A percentile compares a stretch with the other conserved stretches of the same genome.
Conservation (phyloP, 1,140 invertebrate genomes). For the Pseudachorutes palmiensis region DNA sequence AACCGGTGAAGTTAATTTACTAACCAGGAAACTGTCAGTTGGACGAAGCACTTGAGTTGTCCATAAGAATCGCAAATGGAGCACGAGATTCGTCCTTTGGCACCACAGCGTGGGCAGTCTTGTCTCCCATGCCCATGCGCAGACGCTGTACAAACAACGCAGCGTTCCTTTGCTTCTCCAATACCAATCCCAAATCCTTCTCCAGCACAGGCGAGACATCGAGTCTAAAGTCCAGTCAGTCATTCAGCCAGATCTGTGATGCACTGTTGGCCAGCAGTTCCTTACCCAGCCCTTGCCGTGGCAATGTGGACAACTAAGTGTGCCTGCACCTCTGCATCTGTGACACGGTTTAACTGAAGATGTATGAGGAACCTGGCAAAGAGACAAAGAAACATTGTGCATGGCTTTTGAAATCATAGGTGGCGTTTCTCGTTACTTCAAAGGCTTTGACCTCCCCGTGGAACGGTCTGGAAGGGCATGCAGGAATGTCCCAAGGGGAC, state of each 20-base stretch:
- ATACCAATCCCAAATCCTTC: conserved; percentile 43
- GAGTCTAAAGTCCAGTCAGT: conserved; percentile 38
- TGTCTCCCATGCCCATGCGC: conserved; percentile 45
- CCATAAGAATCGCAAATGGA: conserved; percentile 46
- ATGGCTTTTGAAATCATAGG: neutral
- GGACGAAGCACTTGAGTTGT: conserved; percentile 49
- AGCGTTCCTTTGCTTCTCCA: conserved; percentile 44
- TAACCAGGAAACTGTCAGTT: conserved; percentile 49
- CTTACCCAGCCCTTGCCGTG: conserved; percentile 49
- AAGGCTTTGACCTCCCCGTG: conserved; percentile 45
- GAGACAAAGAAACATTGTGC: neutral
- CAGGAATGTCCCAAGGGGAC: conserved; percentile 51
- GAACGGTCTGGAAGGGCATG: conserved; percentile 44
- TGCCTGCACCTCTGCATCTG: conserved; percentile 47
- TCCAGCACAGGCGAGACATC: conserved; percentile 46
- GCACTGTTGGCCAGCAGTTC: too few species aligned
- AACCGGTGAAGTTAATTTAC: conserved; percentile 21
- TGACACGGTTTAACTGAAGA: conserved; percentile 52
- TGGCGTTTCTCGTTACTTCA: conserved; percentile 21
- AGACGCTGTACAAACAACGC: conserved; percentile 45
- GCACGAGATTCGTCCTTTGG: conserved; percentile 47
- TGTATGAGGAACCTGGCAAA: conserved; percentile 50
- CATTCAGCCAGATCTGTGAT: conserved; percentile 8
- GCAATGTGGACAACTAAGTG: conserved; percentile 48
- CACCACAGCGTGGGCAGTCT: conserved; percentile 46